Conservation (phyloP, 1,140 invertebrate species). For the Contarinia nasturtii region DNA sequence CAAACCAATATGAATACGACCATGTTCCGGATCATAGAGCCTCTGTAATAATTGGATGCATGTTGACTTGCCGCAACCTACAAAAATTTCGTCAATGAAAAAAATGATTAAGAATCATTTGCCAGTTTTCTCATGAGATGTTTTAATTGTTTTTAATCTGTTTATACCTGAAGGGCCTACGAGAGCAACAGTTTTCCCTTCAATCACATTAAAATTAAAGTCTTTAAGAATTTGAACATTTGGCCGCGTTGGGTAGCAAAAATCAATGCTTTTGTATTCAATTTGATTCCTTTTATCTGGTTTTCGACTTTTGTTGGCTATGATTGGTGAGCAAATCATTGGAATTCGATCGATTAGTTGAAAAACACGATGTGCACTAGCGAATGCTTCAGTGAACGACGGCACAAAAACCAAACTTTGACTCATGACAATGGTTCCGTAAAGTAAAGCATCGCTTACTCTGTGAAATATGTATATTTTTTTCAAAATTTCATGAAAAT, state of each 20-base stretch:
- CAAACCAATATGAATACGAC: slow-evolving; percentile 30
- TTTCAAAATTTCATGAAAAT: neutral
- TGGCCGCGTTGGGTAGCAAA: slow-evolving; percentile 58
- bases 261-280: slow-evolving; percentile 34
- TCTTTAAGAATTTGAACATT: slow-evolving; percentile 41
- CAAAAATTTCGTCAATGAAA: no score
- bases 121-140: no score
- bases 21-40: slow-evolving; percentile 45
- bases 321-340: slow-evolving; percentile 17
- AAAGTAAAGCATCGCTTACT: slow-evolving; percentile 65
- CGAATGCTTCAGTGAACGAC: slow-evolving; percentile 65
- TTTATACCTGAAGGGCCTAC: slow-evolving; percentile 59
- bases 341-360: slow-evolving; percentile 37
- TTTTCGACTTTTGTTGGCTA: slow-evolving; percentile 12
- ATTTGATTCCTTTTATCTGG: slow-evolving; percentile 38
- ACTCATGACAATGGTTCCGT: slow-evolving; percentile 75
- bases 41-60: slow-evolving; percentile 58
- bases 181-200: slow-evolving; percentile 63
- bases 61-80: slow-evolving; percentile 79
- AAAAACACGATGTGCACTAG: slow-evolving; percentile 56
- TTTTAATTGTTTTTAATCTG: no score
- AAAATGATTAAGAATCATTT: no score
- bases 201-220: slow-evolving; percentile 46
- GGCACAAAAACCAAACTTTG: slow-evolving; percentile 70
- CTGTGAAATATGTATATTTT: slow-evolving; percentile 23